Percentiles rank a stretch among this genome's conserved stretches.
Evolutionary conservation across 2,888 invertebrate species (phyloP).

Genomic region (Chaetoderma sp.): DNA sequence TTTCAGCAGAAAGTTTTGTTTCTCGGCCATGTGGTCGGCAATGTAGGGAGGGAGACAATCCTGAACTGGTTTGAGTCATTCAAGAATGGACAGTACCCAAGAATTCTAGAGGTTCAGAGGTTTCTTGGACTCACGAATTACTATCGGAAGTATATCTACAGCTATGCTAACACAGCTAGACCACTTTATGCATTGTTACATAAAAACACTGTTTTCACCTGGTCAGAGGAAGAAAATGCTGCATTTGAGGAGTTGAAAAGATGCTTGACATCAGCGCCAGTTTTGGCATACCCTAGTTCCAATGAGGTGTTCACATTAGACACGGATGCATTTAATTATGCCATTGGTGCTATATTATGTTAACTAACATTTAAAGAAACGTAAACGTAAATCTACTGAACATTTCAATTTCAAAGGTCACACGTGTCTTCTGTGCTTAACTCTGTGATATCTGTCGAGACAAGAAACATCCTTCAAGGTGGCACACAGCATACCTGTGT

Average conservation of each 20-base stretch:
- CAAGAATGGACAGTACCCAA: neutral
- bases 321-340: constrained; percentile 1
- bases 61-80: neutral
- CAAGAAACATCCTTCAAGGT: no score
- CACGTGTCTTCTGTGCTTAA: no score
- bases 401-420: no score
- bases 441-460: no score
- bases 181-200: neutral
- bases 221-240: neutral
- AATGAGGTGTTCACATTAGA: neutral
- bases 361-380: no score
- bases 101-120: neutral
- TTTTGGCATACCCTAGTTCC: constrained; percentile 26
- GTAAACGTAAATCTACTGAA: no score
- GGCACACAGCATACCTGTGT: no score
- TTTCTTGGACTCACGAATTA: constrained; percentile 9
- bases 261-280: neutral
- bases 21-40: neutral
- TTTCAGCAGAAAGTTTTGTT: neutral
- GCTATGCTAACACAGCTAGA: neutral
- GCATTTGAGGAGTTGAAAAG: constrained; percentile 1
- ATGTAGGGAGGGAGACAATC: neutral
- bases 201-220: neutral
- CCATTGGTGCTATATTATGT: constrained; percentile 1
- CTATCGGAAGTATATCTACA: neutral